phyloP scores from a whole-genome alignment of 2,888 invertebrate genomes.

The Hypsopygia costalis region DNA sequence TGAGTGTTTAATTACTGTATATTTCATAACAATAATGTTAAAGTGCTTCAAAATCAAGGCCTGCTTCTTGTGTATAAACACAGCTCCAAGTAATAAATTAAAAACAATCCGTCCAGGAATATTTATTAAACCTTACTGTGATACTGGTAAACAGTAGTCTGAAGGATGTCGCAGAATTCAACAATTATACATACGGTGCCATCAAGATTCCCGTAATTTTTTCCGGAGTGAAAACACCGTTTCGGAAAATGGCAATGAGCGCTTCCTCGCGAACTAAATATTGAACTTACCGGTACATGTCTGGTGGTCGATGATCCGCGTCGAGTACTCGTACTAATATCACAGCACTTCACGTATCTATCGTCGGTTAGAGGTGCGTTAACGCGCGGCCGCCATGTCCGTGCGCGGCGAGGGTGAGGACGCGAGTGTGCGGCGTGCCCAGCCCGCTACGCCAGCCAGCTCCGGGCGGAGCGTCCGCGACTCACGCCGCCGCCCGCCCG shows the following conservation, averaged over 20 bases:
- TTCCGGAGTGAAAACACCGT: slow-evolving; percentile 40
- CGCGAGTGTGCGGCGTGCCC: slow-evolving; percentile 50
- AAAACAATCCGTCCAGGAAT: no score
- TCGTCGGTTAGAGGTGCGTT: slow-evolving; percentile 24
- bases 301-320: slow-evolving; percentile 24
- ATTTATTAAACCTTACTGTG: no score
- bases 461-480: slow-evolving; percentile 19
- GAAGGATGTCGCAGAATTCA: no score
- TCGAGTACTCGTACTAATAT: slow-evolving; percentile 24
- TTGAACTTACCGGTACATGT: slow-evolving; percentile 44
- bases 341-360: slow-evolving; percentile 46
- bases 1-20: background rate
- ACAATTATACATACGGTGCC: no score
- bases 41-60: background rate
- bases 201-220: no score
- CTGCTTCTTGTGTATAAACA: background rate
- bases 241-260: slow-evolving; percentile 21
- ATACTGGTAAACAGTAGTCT: no score
- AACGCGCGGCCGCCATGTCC: slow-evolving; percentile 55
- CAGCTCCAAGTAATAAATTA: no score
- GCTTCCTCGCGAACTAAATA: slow-evolving; percentile 2
- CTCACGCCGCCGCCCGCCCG: background rate
- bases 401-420: slow-evolving; percentile 50
- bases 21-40: background rate
- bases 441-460: slow-evolving; percentile 14